Evolutionary conservation across 1,140 invertebrate species (phyloP), one percentile per base, ranked within the genome.

Genomic region (Caenorhabditis brenneri): DNA sequence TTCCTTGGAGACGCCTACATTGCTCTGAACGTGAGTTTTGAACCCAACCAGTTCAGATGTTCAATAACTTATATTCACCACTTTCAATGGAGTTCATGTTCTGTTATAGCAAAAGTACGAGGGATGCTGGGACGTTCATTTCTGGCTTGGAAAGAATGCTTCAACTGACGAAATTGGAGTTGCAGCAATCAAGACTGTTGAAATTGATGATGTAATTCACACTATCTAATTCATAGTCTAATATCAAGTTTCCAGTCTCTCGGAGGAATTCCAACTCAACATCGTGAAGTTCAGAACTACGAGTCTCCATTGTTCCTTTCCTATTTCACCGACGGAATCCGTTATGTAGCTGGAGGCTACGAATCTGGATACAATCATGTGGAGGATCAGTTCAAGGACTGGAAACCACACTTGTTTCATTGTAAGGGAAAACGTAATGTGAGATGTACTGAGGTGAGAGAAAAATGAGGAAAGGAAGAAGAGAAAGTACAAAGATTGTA

Each of bases 1-100:
- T 95, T 94, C 90, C 94, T 93, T 81, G 96, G 96, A 16, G 96
- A 97, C 91, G 96, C 95, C 1, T 97, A 96, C 91, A 95, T 97
- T 80, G 91, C 96, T 55, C 91, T 97, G 3, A 94, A 94, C 92
- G 95, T 96, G 93, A 94, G 93, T 93, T n/a, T n/a, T n/a, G n/a
- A n/a, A n/a, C n/a, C n/a, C n/a, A n/a, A n/a, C n/a, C n/a, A n/a
- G n/a, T 42, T 42, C 39, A 42, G 39, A 42, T 42, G 12, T 42
- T 6, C n/a, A n/a, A n/a, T n/a, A n/a, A n/a, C n/a, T n/a, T n/a
- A n/a, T n/a, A n/a, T n/a, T 42, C 39, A 42, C 5, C 39, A 42
- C 39, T 42, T 6, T 42, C 5, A 42, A 42, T 6, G 5, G 5
- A 42, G 39, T 6, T n/a, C n/a, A n/a, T n/a, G n/a, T n/a, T n/a